Base-by-base conservation (phyloP, 2,888 invertebrate species). In the Labia minor region DNA sequence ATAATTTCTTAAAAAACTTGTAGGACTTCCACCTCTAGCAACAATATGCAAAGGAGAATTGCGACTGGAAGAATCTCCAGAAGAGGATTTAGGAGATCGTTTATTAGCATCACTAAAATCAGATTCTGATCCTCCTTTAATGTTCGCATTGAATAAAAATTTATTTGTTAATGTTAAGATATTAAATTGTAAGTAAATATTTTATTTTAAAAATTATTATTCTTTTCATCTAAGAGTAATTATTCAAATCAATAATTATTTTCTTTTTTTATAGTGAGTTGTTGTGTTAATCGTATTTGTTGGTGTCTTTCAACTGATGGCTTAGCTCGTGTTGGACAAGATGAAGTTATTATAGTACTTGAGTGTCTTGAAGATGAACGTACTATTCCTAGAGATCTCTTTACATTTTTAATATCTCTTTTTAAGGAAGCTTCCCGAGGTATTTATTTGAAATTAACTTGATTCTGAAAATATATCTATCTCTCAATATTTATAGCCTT, bases 301-400 rank as follows among this genome's bases (percentile, higher is more conserved):
- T 90, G 92, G 84, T 89, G 88, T 75, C 86, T 91, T 72, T 85
- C 87, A 19, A 88, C 90, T 0, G 81, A 83, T 71, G 92, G 92
- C 14, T 80, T 92, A 76, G 85, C 86, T 68, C 85, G 86, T 68
- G 90, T 90, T 18, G 90, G 90, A 1, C 92, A 91, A 75, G 91
- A 92, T 74, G 92, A 92, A 78, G 79, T 93, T 19, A 83, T 91
- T 63, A 82, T 90, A 67, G 75, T 92, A 49, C 77, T 92, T 19
- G 90, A 91, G 76, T 74, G 76, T 67, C 78, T 84, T 33, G 80
- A 83, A 6, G 84, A 86, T 66, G 86, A 87, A 73, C 80, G 80
- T 65, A 77, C 76, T 63, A 77, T 85, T 33, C 88, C 90, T 0
- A 83, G 85, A 72, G 91, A 92, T 76, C 81, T 92, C 66, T 87